Base-by-base conservation (phyloP, 2,888 invertebrate species). In the Stegana nigrithorax region DNA sequence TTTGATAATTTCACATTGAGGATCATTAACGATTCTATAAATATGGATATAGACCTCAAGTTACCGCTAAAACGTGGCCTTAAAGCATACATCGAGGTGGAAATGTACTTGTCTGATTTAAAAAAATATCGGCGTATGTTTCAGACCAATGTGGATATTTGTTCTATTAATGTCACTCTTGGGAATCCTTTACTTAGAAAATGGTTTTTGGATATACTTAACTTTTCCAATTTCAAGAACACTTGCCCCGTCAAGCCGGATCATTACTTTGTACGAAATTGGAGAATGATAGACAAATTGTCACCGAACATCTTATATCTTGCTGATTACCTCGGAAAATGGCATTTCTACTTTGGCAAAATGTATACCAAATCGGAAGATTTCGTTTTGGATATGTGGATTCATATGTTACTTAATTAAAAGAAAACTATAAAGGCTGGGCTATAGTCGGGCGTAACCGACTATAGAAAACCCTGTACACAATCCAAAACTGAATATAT, bases 171-270 rank as follows among this genome's bases (percentile, higher is more conserved):
- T 6, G 14, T 6, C n/a, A 26, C 14, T 62, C 3, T 42, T 59
- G 12, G 60, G 63, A n/a, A 55, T 57, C 14, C 56, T 59, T 25
- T 72, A 27, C 65, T 67, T 1, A 67, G 66, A 50, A 47, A 45
- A 27, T 70, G 64, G 68, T 65, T 56, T 50, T 59, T 59, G 10
- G 67, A 65, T 50, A 3, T 70, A 1, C 23, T 51, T 7, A 64
- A 60, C 14, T 62, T 56, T 42, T 45, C 69, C 6, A 73, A 72
- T 32, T 66, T 69, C 17, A 62, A 66, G 39, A 27, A 10, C 10
- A 39, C 60, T 17, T 73, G 73, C 51, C 70, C 72, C 5, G 47
- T 72, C 26, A 12, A 60, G 59, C 1, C 14, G 8, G 62, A 26
- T 21, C 59, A 60, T 8, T 68, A 67, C 42, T 63, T 60, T 27